Evolutionary conservation across 2,113 vertebrate genomes (phyloP), one percentile per base, ranked within the genome.

Genomic region (Epinephelus cyanopodus): DNA sequence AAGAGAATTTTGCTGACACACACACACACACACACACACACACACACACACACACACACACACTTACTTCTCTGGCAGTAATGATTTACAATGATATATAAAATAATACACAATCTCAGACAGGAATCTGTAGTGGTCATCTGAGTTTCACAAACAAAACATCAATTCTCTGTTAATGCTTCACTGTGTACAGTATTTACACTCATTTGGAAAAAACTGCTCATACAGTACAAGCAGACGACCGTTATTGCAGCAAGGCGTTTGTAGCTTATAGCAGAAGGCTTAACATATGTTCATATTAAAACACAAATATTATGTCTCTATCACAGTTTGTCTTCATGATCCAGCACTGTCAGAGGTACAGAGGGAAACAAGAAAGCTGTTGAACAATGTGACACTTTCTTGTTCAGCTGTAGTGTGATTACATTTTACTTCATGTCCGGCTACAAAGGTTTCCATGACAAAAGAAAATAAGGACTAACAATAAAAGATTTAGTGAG

Each of bases 91-190:
- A 58, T 56, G 63, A 84, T 52, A 88, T 73, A 74, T 50, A 63
- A 50, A 64, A 39, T 13, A 14, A 81, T 23, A 69, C 17, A 48
- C 19, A n/a, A 50, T 79, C 45, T 68, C 58, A 78, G 18, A 60
- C 10, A 60, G 50, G 62, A 69, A 77, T 74, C 74, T 85, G 60
- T 87, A 86, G 91, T 92, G 91, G 89, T 90, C 67, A 81, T 82
- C 57, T 76, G 52, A 61, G 61, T 9, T 72, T 77, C 73, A 84
- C 74, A 67, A 78, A 80, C 45, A 69, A 86, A 74, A 79, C 74
- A 77, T 53, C 56, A 70, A 76, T 75, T 78, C 45, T 64, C 27
- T 53, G 53, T 73, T 67, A 33, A 68, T 53, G 76, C 61, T 69
- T 74, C 60, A 68, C 48, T 71, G 86, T 79, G 61, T 71, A 91